A percentile compares a stretch with the other conserved stretches of the same genome.
phyloP scores from a whole-genome alignment of 1,140 invertebrate species.

The Plectrocnemia conspersa region DNA sequence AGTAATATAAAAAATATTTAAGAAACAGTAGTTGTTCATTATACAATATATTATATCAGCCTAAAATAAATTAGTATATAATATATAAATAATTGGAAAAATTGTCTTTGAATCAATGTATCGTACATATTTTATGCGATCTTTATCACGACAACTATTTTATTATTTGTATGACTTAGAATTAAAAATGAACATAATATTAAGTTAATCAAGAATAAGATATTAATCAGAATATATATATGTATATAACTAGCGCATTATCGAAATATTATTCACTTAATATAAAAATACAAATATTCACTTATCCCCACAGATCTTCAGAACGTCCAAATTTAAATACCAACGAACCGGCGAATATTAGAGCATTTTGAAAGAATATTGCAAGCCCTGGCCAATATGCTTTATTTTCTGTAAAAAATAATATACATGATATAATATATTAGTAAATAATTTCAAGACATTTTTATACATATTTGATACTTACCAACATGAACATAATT shows the following conservation, averaged over 20 bases:
- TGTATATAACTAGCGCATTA: background rate
- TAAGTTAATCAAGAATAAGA: background rate
- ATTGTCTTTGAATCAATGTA: background rate
- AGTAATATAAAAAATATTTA: too few relatives aligned
- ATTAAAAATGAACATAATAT: background rate
- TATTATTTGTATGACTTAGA: background rate
- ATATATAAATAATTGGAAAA: too few relatives aligned
- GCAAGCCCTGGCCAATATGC: constrained; percentile 81
- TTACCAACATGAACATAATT: constrained; percentile 58
- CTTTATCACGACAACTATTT: background rate
- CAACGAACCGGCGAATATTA: constrained; percentile 88
- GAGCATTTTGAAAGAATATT: constrained; percentile 90
- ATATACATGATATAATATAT: constrained; percentile 9
- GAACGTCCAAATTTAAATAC: constrained; percentile 92
- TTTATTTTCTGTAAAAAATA: constrained; percentile 17
- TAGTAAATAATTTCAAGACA: background rate
- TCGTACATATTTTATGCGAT: background rate
- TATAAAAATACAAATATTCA: too few relatives aligned
- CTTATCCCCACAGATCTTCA: constrained; percentile 78
- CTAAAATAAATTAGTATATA: too few relatives aligned
- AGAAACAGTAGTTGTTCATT: background rate
- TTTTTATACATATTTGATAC: constrained; percentile 25
- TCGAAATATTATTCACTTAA: background rate
- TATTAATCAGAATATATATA: background rate
- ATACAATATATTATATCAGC: background rate